Conservation (phyloP, 2,888 invertebrate genomes). For the Mimas tiliae region DNA sequence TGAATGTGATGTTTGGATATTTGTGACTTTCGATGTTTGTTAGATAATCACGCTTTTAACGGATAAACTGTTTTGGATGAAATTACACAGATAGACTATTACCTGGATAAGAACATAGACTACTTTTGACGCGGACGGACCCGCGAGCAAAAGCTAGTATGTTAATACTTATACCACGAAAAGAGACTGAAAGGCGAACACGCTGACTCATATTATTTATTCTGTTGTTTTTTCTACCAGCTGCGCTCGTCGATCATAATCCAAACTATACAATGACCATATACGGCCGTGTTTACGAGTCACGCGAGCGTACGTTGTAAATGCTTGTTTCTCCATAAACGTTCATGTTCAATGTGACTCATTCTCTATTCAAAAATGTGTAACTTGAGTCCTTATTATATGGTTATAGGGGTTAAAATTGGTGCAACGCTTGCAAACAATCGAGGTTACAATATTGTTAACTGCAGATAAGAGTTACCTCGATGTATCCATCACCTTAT, state of each 20-base stretch:
- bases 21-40: no score
- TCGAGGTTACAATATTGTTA: conserved; percentile 49
- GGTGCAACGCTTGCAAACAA: conserved; percentile 20
- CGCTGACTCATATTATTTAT: conserved; percentile 5
- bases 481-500: conserved; percentile 32
- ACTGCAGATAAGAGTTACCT: conserved; percentile 68
- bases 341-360: conserved; percentile 61
- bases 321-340: conserved; percentile 57
- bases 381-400: conserved; percentile 43
- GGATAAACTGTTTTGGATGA: no score
- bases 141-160: no score
- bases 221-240: conserved; percentile 15
- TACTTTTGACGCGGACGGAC: no score
- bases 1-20: no score
- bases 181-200: not conserved
- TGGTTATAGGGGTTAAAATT: conserved; percentile 36
- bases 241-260: conserved; percentile 45
- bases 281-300: conserved; percentile 59
- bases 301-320: conserved; percentile 55
- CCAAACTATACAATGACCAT: conserved; percentile 63
- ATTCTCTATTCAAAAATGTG: conserved; percentile 49
- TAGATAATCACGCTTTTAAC: no score
- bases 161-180: not conserved
- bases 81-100: no score
- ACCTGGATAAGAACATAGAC: no score